Evolutionary conservation across 2,888 invertebrate genomes (phyloP).

Genomic region (Cantharis nigra): DNA sequence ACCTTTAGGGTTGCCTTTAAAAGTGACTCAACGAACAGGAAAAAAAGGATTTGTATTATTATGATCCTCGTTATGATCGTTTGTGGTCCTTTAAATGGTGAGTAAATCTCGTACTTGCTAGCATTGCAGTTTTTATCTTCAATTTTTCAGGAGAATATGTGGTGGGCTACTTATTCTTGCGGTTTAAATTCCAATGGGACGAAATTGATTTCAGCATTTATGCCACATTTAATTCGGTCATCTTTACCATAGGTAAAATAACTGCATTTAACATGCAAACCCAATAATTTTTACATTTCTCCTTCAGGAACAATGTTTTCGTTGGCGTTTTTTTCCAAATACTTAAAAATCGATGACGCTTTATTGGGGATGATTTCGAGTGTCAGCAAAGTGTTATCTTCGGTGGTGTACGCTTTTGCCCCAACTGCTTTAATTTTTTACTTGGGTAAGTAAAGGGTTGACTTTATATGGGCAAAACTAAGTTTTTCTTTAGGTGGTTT

Average conservation of each 20-base stretch:
- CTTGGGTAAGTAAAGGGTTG: slow-evolving; percentile 60
- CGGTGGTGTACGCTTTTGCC: slow-evolving; percentile 50
- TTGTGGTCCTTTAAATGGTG: slow-evolving; percentile 80
- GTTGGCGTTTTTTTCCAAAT: slow-evolving; percentile 45
- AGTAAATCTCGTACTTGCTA: slow-evolving; percentile 43
- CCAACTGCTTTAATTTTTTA: slow-evolving; percentile 52
- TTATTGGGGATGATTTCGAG: slow-evolving; percentile 49
- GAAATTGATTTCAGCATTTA: slow-evolving; percentile 64
- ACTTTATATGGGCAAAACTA: neutral
- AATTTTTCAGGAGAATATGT: slow-evolving; percentile 62
- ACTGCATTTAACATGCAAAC: no score
- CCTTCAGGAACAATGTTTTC: slow-evolving; percentile 45
- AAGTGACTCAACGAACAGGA: slow-evolving; percentile 69
- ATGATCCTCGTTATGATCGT: slow-evolving; percentile 79
- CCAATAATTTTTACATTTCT: neutral
- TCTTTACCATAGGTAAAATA: slow-evolving; percentile 59
- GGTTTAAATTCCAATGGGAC: slow-evolving; percentile 64
- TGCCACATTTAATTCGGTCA: slow-evolving; percentile 61
- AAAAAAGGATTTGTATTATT: slow-evolving; percentile 71
- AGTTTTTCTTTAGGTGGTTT: slow-evolving; percentile 54
- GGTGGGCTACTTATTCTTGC: slow-evolving; percentile 61
- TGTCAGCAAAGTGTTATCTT: slow-evolving; percentile 49
- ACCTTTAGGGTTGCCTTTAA: slow-evolving; percentile 78
- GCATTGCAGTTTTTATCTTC: no score
- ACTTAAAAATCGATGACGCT: slow-evolving; percentile 48